Evolutionary conservation across 2,797 vertebrate species (phyloP).

Genomic region (Hydrophis major): DNA sequence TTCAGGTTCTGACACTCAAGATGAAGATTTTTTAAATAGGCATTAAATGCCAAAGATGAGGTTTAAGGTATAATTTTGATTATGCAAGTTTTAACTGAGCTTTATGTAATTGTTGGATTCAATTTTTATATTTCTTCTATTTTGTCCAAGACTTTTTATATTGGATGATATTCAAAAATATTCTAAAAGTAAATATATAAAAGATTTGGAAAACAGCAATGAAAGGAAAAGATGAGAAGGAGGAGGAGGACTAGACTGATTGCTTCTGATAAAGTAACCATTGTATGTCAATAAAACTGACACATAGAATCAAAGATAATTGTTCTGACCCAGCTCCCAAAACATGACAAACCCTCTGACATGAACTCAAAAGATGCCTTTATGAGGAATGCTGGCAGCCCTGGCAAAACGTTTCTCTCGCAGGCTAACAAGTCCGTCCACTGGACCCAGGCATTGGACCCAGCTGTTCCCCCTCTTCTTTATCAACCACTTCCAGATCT

Average conservation of each 20-base stretch:
- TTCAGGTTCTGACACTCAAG: not conserved
- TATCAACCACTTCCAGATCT: too few relatives aligned
- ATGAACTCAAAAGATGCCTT: too few relatives aligned
- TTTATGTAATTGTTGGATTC: not conserved
- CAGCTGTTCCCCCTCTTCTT: too few relatives aligned
- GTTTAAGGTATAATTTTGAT: not conserved
- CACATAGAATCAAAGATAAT: not conserved
- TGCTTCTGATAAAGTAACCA: not conserved
- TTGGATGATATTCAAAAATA: not conserved
- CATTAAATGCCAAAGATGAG: not conserved
- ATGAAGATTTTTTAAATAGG: not conserved
- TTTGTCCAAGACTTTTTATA: not conserved
- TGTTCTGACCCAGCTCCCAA: too few relatives aligned
- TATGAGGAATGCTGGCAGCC: too few relatives aligned
- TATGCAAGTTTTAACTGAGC: not conserved
- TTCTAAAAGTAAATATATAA: not conserved
- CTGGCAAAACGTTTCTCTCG: too few relatives aligned
- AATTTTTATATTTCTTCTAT: not conserved
- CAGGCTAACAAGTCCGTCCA: too few relatives aligned
- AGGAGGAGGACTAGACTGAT: not conserved
- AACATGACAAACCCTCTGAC: too few relatives aligned
- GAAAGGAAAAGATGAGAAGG: not conserved
- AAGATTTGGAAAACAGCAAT: not conserved
- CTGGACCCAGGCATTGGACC: too few relatives aligned
- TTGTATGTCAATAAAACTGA: not conserved